Evolutionary conservation across 2,797 vertebrate genomes (phyloP).

Genomic region (Halcyon leucocephala): DNA sequence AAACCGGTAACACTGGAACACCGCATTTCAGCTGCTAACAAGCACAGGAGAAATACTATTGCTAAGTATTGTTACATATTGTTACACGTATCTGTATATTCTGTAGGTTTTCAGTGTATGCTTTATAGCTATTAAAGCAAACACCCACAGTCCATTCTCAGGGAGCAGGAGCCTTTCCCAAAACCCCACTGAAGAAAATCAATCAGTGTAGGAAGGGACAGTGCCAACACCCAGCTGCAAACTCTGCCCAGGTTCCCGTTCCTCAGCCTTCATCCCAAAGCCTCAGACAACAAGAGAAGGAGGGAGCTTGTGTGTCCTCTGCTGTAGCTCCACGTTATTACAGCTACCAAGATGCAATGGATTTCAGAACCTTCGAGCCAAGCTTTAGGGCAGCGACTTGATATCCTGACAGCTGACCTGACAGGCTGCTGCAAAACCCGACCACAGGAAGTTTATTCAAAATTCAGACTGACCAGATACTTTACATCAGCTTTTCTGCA

Average conservation of each 20-base stretch:
- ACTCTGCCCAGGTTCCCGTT: neutral
- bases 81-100: neutral
- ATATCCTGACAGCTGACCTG: neutral
- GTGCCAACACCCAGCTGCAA: neutral
- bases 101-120: neutral
- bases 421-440: neutral
- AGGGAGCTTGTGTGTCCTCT: neutral
- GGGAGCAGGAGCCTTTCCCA: neutral
- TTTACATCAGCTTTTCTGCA: neutral
- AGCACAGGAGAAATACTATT: neutral
- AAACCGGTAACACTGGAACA: neutral
- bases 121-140: neutral
- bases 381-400: neutral
- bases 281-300: neutral
- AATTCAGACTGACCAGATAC: neutral
- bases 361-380: neutral
- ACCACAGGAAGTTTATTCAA: neutral
- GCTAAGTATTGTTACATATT: neutral
- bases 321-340: rapidly evolving
- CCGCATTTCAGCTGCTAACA: neutral
- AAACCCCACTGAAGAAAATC: neutral
- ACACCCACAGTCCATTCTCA: neutral
- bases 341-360: neutral
- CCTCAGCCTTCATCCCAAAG: neutral
- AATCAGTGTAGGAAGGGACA: rapidly evolving